A percentile compares a stretch with the other conserved stretches of the same genome.
Evolutionary conservation across 2,113 vertebrate genomes (phyloP).

Genomic region (Sciurus niger): DNA sequence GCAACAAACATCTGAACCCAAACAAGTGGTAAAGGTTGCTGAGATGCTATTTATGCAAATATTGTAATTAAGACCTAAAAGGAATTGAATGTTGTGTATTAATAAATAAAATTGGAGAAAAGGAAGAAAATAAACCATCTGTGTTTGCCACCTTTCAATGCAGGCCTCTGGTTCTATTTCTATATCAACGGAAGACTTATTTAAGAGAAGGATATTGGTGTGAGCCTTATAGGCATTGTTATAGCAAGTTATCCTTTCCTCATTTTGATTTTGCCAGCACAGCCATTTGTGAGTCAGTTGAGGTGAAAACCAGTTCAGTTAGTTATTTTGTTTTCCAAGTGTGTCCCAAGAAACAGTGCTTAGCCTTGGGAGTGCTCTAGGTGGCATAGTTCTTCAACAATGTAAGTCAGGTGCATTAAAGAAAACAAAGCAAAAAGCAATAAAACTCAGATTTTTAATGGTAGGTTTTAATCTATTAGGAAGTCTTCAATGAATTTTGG

Average conservation of each 20-base stretch:
- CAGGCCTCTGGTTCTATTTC: constrained; percentile 19
- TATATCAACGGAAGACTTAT: constrained; percentile 34
- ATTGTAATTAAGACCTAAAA: constrained; percentile 24
- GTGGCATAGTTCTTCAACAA: constrained; percentile 57
- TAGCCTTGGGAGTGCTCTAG: constrained; percentile 41
- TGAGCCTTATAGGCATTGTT: constrained; percentile 27
- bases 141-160: constrained; percentile 5
- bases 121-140: not conserved
- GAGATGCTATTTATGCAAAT: constrained; percentile 69
- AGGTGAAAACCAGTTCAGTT: constrained; percentile 24
- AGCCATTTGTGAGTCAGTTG: not conserved
- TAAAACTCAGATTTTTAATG: constrained; percentile 1
- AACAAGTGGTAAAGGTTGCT: constrained; percentile 44
- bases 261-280: constrained; percentile 42
- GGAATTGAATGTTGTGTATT: constrained; percentile 52
- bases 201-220: constrained; percentile 41
- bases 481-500: constrained; percentile 36
- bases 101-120: constrained; percentile 58
- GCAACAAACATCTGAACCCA: constrained; percentile 49
- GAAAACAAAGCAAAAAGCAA: constrained; percentile 14
- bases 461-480: constrained; percentile 17
- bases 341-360: constrained; percentile 32
- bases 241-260: constrained; percentile 32
- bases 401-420: not conserved
- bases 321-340: constrained; percentile 39